Evolutionary conservation across 2,113 vertebrate genomes (phyloP), one percentile per base, ranked within the genome.

Genomic region (Eurystomus gularis): DNA sequence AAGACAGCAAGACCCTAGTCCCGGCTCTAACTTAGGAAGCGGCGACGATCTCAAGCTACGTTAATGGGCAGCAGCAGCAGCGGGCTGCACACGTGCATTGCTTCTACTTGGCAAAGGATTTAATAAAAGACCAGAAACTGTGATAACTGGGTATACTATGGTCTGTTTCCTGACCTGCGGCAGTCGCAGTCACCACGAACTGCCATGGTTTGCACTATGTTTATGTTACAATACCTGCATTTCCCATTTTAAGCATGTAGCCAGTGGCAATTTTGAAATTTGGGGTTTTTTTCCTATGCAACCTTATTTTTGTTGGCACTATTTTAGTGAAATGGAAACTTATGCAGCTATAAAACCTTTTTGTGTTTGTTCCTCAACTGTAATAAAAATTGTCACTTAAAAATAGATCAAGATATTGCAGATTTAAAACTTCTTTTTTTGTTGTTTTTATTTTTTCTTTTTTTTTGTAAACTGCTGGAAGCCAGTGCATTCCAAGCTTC

Each of bases 1-100:
- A 98, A 99, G 99, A 98, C 99, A 99, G 90, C 99, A 99, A 99
- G 99, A 99, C 98, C 99, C 99, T 98, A 99, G 98, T 98, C 99
- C 99, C 97, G 99, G 99, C 86, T 99, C 99, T 86, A 99, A 98
- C 98, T 98, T 99, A 97, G 99, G 98, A 91, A 99, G 98, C 54
- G 98, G 99, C 26, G 99, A 99, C 12, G 99, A 99, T 96, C 99
- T 99, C 98, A 99, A 99, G 98, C 98, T 99, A 93, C 99, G 99
- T 98, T 99, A 98, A 96, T 19, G 68, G 23, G 90, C 91, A 31
- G 31, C 54, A 15, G 58, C 76, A 31, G 68, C 77, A 75, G 93
- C 96, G 81, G 86, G 81, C 94, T 95, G 96, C 94, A 78, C 85
- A 71, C 77, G 4, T 79, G 90, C 93, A 95, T 95, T 97, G 97